phyloP scores from a whole-genome alignment of 2,888 invertebrate genomes.

The Brachypalpus laphriformis region DNA sequence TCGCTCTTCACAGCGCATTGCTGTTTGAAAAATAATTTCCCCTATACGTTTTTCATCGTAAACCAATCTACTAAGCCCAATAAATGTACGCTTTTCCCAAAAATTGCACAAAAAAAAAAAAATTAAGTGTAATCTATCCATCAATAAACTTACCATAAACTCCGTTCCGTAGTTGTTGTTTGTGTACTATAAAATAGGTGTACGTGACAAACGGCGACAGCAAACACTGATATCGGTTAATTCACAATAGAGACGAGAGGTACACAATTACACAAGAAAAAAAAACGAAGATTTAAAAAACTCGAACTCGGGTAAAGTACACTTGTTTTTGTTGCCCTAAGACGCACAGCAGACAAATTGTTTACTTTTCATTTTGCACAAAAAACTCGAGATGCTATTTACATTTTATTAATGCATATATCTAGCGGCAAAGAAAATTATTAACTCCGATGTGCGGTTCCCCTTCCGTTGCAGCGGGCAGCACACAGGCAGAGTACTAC shows the following conservation, averaged over 20 bases:
- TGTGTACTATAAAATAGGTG: conserved; percentile 64
- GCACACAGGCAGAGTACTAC: conserved; percentile 14
- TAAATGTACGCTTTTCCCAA: not conserved
- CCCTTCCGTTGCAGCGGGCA: conserved; percentile 1
- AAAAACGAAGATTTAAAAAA: conserved; percentile 26
- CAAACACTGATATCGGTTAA: conserved; percentile 54
- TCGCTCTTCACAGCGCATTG: not conserved
- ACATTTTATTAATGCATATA: not conserved
- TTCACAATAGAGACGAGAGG: conserved; percentile 61
- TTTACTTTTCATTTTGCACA: conserved; percentile 15
- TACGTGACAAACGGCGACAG: conserved; percentile 71
- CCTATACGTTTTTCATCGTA: not conserved
- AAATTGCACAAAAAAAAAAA: conserved; percentile 1
- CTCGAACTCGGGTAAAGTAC: conserved; percentile 10
- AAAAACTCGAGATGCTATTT: not conserved
- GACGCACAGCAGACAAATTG: not conserved
- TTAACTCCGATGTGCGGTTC: conserved; percentile 21
- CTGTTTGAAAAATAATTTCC: not conserved
- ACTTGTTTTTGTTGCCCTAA: conserved; percentile 28
- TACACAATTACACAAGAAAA: conserved; percentile 65
- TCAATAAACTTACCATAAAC: conserved; percentile 65
- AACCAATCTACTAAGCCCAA: not conserved
- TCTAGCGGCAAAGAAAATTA: not conserved
- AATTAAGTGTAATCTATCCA: conserved; percentile 19
- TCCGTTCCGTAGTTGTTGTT: conserved; percentile 42